Evolutionary conservation across 2,888 invertebrate species (phyloP).

Genomic region (Strigamia transsilvanica): DNA sequence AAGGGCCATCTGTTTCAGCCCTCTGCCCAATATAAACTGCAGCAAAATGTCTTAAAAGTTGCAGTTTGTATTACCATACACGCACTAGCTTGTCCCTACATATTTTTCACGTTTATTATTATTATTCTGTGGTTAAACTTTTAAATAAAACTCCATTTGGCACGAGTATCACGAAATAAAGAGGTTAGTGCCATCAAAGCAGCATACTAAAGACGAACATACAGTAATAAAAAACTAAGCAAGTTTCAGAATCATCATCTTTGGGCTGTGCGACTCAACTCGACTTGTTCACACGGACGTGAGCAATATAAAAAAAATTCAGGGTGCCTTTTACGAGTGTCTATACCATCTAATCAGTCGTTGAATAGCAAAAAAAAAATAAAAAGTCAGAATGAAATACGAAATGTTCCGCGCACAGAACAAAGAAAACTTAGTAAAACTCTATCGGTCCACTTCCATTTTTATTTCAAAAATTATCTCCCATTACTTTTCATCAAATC

Average conservation of each 20-base stretch:
- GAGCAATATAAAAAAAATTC: not conserved
- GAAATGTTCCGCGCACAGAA: not conserved
- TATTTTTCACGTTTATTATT: no score
- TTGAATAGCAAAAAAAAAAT: not conserved
- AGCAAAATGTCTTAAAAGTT: no score
- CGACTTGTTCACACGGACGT: not conserved
- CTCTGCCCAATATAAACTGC: no score
- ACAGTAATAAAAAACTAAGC: not conserved
- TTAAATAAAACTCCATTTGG: slow-evolving; percentile 4
- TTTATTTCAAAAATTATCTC: no score
- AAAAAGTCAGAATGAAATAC: not conserved
- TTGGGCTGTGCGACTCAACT: not conserved
- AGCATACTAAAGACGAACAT: not conserved
- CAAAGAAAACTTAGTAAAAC: not conserved
- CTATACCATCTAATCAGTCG: not conserved
- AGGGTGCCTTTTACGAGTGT: not conserved
- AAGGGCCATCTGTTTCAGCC: no score
- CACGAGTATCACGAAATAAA: not conserved
- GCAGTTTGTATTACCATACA: no score
- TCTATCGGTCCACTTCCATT: no score
- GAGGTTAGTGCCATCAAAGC: not conserved
- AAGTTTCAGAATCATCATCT: no score
- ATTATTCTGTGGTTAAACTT: not conserved
- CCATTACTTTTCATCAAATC: no score
- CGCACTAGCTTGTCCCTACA: no score